Evolutionary conservation across 2,888 invertebrate genomes (phyloP).

Genomic region (Spilarctia lutea): DNA sequence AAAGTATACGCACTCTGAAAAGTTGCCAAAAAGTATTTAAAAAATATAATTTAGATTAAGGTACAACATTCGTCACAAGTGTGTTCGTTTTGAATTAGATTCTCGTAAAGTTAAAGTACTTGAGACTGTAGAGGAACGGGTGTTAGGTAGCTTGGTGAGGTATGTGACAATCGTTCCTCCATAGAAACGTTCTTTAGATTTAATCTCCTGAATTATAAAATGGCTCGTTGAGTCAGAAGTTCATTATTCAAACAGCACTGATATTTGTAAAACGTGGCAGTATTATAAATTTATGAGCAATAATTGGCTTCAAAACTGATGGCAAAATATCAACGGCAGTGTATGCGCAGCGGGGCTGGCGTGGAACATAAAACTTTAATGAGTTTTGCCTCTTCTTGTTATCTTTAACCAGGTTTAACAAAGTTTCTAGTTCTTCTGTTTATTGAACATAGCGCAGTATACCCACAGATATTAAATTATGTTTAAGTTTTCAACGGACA

Average conservation of each 20-base stretch:
- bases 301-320: slow-evolving; percentile 61
- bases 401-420: slow-evolving; percentile 72
- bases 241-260: neutral
- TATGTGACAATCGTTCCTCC: neutral
- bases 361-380: slow-evolving; percentile 82
- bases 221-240: neutral
- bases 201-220: neutral
- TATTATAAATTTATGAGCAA: slow-evolving; percentile 6
- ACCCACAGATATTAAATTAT: slow-evolving; percentile 70
- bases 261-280: neutral
- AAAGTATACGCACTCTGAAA: neutral
- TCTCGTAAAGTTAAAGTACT: neutral
- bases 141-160: neutral
- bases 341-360: slow-evolving; percentile 52
- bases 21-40: neutral
- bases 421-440: slow-evolving; percentile 75
- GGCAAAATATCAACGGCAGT: slow-evolving; percentile 68
- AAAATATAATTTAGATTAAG: neutral
- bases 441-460: slow-evolving; percentile 71
- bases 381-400: slow-evolving; percentile 80
- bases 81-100: neutral
- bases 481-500: slow-evolving; percentile 72
- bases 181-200: neutral
- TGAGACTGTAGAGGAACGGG: neutral
- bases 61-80: neutral